phyloP scores from a whole-genome alignment of 2,797 vertebrate species.

The Ceryle rudis region DNA sequence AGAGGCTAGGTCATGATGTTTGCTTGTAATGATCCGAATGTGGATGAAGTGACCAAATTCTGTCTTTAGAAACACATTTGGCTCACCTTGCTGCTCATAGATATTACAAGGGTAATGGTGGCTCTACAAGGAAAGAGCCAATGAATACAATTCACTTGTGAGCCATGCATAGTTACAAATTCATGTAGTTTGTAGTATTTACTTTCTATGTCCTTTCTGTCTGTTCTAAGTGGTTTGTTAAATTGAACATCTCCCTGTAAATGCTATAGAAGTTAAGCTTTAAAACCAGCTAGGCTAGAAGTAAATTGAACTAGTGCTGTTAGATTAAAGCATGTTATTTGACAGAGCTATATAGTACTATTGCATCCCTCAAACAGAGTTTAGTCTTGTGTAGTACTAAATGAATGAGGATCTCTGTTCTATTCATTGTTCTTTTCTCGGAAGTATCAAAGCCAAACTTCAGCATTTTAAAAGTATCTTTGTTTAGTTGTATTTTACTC shows the following conservation, averaged over 20 bases:
- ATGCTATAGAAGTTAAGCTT: slow-evolving; percentile 8
- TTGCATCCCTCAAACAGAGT: not conserved
- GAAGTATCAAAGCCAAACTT: not conserved
- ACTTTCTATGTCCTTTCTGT: not conserved
- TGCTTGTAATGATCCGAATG: not conserved
- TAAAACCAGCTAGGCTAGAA: not conserved
- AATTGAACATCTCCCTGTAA: not conserved
- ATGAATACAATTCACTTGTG: not conserved
- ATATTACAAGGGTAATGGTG: not conserved
- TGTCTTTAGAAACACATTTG: not conserved
- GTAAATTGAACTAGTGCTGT: not conserved
- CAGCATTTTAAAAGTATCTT: not conserved
- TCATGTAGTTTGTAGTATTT: not conserved
- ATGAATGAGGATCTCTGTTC: not conserved
- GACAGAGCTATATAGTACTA: not conserved
- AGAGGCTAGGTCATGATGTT: not conserved
- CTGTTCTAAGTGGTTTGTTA: not conserved
- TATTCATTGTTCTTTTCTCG: not conserved
- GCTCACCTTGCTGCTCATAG: not conserved
- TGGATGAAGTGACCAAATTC: not conserved
- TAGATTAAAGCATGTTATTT: not conserved
- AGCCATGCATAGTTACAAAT: not conserved
- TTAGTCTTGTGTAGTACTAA: not conserved
- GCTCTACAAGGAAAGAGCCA: not conserved
- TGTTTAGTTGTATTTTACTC: not conserved